Evolutionary conservation across 92 coral and sea anemone species (phyloP).

Genomic region (Palythoa heliodiscus): DNA sequence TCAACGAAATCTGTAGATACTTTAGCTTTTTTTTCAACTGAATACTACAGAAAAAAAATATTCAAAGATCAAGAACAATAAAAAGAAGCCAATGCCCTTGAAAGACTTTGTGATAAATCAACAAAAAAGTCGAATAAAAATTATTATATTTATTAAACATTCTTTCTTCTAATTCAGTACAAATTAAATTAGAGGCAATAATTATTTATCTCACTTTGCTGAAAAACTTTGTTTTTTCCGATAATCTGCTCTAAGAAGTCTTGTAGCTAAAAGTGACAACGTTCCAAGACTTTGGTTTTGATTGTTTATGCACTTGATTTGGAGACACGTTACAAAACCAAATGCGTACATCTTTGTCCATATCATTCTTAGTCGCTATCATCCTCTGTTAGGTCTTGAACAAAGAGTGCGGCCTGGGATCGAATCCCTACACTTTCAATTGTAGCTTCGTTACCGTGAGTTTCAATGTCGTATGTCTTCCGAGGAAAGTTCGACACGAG

Average conservation of each 20-base stretch:
- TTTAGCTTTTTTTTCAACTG: neutral
- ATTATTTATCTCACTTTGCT: neutral
- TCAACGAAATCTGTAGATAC: neutral
- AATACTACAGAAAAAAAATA: neutral
- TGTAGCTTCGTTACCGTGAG: constrained; percentile 64
- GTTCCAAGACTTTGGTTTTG: neutral
- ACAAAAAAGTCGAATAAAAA: neutral
- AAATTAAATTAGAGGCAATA: constrained; percentile 18
- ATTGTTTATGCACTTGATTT: neutral
- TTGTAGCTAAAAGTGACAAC: neutral
- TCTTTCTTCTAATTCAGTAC: neutral
- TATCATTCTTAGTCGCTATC: constrained; percentile 74
- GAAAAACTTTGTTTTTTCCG: neutral
- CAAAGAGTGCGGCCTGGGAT: constrained; percentile 78
- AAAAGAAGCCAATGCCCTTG: neutral
- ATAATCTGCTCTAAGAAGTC: neutral
- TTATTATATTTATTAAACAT: neutral
- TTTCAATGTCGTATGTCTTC: constrained; percentile 74
- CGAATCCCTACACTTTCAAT: constrained; percentile 85
- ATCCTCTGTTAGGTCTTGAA: constrained; percentile 88
- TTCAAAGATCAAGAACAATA: neutral
- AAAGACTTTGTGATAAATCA: neutral
- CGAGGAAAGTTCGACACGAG: constrained; percentile 94
- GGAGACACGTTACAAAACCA: neutral
- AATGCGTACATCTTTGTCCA: neutral